Evolutionary conservation across 1,140 invertebrate species (phyloP), one percentile per base, ranked within the genome.

Genomic region (Drosophila bipectinata): DNA sequence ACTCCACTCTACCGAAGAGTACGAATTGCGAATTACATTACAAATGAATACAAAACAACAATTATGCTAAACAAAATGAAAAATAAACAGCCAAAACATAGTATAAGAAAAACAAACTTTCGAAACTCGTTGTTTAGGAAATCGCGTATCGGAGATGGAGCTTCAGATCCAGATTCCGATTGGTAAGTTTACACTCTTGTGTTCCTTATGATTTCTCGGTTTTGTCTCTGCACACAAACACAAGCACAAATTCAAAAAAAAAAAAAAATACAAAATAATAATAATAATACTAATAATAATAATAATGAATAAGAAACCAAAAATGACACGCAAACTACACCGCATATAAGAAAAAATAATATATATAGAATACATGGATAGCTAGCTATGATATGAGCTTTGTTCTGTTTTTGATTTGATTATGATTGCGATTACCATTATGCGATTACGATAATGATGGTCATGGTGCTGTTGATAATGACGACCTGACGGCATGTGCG

Each of bases 121-220:
- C 57, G 64, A 81, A 87, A 87, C 74, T 88, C 75, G 83, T 87
- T 87, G 83, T 87, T 87, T 84, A 91, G 90, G 85, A 91, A 91
- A 89, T 87, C 89, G 74, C 84, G 84, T 89, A 90, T 89, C 78
- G 89, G 82, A 87, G 90, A 91, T 87, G 85, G 90, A 81, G 79
- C 79, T 79, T 91, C 89, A 66, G 90, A 91, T 90, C 89, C 84
- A 87, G 90, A 91, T 88, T 90, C 90, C 85, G 90, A 91, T 88
- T 91, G 90, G 90, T 91, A 91, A 91, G 90, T 91, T 64, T 57
- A 68, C 79, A 58, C 52, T 54, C 69, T 89, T 82, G 56, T 34
- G 71, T 81, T 69, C 14, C n/a, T 60, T 82, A 58, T 51, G 64
- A 68, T 76, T 80, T 72, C 45, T 89, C 67, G 68, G 77, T 82